Percentiles rank a stretch among this genome's conserved stretches.
Evolutionary conservation across 2,888 invertebrate genomes (phyloP).

Genomic region (Acrocera orbiculus): DNA sequence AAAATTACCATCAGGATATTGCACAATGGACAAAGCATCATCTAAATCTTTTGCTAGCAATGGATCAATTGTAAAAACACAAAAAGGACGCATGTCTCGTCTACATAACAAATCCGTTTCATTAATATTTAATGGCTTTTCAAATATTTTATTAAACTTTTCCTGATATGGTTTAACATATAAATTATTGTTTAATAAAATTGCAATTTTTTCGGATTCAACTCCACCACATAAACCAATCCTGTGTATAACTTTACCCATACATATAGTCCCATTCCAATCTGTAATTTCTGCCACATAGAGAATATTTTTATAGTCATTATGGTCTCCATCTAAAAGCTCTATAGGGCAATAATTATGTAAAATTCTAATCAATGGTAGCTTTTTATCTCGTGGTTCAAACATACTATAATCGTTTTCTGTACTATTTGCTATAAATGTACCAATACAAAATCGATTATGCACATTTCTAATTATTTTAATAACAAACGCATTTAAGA

Average conservation of each 20-base stretch:
- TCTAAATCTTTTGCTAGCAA: conserved; percentile 81
- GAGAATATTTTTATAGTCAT: conserved; percentile 33
- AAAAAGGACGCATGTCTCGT: conserved; percentile 48
- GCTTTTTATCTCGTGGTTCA: conserved; percentile 56
- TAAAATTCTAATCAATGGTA: conserved; percentile 61
- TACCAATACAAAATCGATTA: conserved; percentile 54
- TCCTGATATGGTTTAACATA: conserved; percentile 55
- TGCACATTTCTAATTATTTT: conserved; percentile 57
- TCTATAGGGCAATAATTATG: conserved; percentile 39
- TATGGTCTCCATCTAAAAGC: conserved; percentile 12
- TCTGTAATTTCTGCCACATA: conserved; percentile 53
- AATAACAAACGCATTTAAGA: no score
- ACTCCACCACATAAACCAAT: conserved; percentile 64
- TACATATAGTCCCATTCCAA: conserved; percentile 41
- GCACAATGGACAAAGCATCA: conserved; percentile 74
- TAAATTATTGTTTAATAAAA: conserved; percentile 61
- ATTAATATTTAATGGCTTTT: conserved; percentile 34
- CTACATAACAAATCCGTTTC: conserved; percentile 34
- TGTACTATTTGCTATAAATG: conserved; percentile 32
- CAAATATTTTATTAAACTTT: conserved; percentile 24
- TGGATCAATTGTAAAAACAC: conserved; percentile 91
- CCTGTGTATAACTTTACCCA: conserved; percentile 46
- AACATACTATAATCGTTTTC: conserved; percentile 48
- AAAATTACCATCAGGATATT: conserved; percentile 49
- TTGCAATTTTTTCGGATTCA: conserved; percentile 58